Percentiles rank a stretch among this genome's conserved stretches.
Conservation (phyloP, 2,797 vertebrate genomes). For the Ptychobarbus kaznakovi region DNA sequence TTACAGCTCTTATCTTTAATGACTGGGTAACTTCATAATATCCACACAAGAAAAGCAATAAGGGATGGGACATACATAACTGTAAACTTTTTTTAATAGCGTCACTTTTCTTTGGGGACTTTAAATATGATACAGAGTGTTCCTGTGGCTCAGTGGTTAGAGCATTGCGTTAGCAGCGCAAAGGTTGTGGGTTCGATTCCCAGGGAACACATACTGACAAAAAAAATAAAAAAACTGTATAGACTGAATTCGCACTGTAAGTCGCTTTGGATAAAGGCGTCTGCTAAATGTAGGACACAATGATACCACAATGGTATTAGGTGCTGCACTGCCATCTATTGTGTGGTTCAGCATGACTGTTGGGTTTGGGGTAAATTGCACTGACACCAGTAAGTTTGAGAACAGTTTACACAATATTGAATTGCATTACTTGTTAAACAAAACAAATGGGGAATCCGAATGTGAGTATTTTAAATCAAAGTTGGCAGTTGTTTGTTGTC, state of each 20-base stretch:
- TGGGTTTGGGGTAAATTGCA: not conserved
- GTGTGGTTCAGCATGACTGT: not conserved
- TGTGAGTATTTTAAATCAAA: too few species aligned
- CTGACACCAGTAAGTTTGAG: not conserved
- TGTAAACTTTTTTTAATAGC: not conserved
- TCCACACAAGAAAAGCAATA: not conserved
- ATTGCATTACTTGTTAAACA: not conserved
- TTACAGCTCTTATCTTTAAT: not conserved
- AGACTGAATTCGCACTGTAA: too few species aligned
- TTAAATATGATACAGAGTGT: not conserved
- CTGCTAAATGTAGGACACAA: too few species aligned
- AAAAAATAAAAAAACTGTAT: too few species aligned
- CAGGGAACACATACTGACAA: too few species aligned
- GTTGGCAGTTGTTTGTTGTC: too few species aligned
- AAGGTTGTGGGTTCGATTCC: too few species aligned
- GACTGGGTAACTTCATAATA: not conserved
- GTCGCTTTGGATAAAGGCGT: too few species aligned
- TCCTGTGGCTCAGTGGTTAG: too few species aligned
- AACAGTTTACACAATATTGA: not conserved
- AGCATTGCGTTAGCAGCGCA: too few species aligned
- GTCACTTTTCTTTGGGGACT: too few species aligned
- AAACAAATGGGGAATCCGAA: not conserved
- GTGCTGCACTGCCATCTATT: not conserved
- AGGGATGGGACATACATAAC: not conserved
- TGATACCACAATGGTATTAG: not conserved